Base-by-base conservation (phyloP, 2,797 vertebrate species). In the Paguma larvata region DNA sequence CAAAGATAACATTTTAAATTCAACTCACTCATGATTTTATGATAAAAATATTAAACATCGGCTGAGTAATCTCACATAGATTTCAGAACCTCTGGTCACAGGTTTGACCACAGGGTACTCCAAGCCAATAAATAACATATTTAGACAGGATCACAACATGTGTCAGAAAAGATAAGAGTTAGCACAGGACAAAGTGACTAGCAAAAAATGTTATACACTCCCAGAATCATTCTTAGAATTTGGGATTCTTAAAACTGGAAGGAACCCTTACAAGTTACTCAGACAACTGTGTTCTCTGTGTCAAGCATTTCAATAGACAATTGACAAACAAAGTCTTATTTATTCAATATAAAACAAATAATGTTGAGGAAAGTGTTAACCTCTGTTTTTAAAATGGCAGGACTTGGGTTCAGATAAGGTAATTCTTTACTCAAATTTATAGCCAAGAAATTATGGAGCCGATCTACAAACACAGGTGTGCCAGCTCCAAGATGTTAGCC, bases 321-420 rank as follows among this genome's bases (percentile, higher is more conserved):
- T 19, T 65, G 56, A 63, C 4, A 78, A 16, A 30, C 3, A 79
- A 85, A 48, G 18, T 89, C 10, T 73, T 85, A 41, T 48, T 77
- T 94, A 75, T 67, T 91, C 5, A 67, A 32, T 62, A 73, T 3
- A 46, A 82, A 94, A 91, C 27, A 68, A 90, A 27, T 27, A 30
- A 68, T 12, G 19, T 6, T 46, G 48, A 95, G 15, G 51, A 80
- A 89, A 83, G 4, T 34, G 16, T 56, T 92, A 75, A 13, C 34
- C 70, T 85, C 46, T 93, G 5, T 56, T 91, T 94, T 84, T 95
- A 51, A 94, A 89, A 88, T 84, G 65, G 85, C 15, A 89, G 62
- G 46, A 93, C 23, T 97, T 46, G 18, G 21, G 5, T 85, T 95
- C 25, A 59, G 27, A 89, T 18, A 79, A 68, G 21, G 44, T 56